Conservation (phyloP, 1,140 invertebrate species). For the Anastrepha obliqua region DNA sequence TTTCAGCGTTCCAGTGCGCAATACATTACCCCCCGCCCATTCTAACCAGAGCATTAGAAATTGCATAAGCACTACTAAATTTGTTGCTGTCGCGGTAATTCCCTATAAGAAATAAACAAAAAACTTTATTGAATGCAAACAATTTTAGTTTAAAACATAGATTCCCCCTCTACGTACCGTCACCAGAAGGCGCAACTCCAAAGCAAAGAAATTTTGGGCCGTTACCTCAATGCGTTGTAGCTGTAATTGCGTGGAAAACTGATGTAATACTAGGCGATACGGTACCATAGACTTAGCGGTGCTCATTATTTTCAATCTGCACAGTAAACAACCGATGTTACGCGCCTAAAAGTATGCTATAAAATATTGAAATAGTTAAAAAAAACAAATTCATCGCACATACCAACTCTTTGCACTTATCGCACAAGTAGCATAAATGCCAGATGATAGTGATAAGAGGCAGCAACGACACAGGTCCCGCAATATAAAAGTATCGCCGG, state of each 20-base stretch:
- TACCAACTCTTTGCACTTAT: not conserved
- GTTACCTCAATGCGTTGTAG: constrained; percentile 13
- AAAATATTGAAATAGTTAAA: not conserved
- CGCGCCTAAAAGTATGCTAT: constrained; percentile 1
- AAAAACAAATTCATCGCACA: too few relatives aligned
- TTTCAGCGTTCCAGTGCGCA: too few relatives aligned
- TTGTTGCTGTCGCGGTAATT: not conserved
- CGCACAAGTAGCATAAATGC: constrained; percentile 5
- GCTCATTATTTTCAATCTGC: not conserved
- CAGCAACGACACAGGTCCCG: not conserved
- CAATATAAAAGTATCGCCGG: not conserved
- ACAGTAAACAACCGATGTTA: not conserved
- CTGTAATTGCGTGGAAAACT: not conserved
- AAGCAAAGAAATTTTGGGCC: not conserved
- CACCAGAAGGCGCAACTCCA: not conserved
- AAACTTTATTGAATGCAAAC: too few relatives aligned
- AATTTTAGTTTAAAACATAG: too few relatives aligned
- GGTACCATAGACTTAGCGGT: not conserved
- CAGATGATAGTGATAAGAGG: constrained; percentile 18
- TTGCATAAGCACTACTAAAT: not conserved
- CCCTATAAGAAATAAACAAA: not conserved
- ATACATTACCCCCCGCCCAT: not conserved
- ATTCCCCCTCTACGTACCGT: not conserved
- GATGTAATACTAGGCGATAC: not conserved
- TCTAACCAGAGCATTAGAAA: not conserved